Percentiles rank a stretch among this genome's conserved stretches.
phyloP scores from a whole-genome alignment of 2,888 invertebrate species.

The Rutpela maculata region DNA sequence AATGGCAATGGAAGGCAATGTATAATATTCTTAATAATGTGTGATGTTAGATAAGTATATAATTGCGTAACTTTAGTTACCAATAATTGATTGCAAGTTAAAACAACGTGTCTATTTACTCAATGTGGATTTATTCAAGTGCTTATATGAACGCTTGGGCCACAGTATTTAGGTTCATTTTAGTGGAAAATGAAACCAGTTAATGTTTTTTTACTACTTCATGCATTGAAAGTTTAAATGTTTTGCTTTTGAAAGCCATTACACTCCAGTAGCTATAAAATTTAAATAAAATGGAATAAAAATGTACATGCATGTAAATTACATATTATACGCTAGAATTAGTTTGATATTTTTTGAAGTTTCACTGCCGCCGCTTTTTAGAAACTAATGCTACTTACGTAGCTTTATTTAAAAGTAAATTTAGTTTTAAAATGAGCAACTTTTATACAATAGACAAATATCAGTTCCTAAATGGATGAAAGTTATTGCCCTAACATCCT shows the following conservation, averaged over 20 bases:
- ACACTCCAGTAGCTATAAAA: conserved; percentile 2
- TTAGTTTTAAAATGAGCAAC: neutral
- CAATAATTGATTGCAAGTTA: neutral
- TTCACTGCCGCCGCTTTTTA: neutral
- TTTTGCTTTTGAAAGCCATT: conserved; percentile 2
- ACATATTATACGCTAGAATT: neutral
- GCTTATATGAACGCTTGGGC: neutral
- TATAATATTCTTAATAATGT: too few relatives aligned
- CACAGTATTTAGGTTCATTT: neutral
- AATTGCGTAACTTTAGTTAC: neutral
- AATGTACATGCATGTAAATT: neutral
- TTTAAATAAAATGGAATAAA: conserved; percentile 3
- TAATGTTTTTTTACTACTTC: neutral
- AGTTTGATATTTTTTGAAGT: neutral
- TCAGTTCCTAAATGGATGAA: too few relatives aligned
- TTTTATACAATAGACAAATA: too few relatives aligned
- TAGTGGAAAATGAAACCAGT: neutral
- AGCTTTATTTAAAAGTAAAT: neutral
- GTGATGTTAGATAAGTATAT: neutral
- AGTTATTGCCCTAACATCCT: too few relatives aligned
- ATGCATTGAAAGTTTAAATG: conserved; percentile 7
- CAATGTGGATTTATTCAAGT: neutral
- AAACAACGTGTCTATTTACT: neutral
- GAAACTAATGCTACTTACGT: neutral
- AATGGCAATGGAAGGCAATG: too few relatives aligned